Evolutionary conservation across 2,113 vertebrate species (phyloP).

Genomic region (Rhinopomastus cyanomelas): DNA sequence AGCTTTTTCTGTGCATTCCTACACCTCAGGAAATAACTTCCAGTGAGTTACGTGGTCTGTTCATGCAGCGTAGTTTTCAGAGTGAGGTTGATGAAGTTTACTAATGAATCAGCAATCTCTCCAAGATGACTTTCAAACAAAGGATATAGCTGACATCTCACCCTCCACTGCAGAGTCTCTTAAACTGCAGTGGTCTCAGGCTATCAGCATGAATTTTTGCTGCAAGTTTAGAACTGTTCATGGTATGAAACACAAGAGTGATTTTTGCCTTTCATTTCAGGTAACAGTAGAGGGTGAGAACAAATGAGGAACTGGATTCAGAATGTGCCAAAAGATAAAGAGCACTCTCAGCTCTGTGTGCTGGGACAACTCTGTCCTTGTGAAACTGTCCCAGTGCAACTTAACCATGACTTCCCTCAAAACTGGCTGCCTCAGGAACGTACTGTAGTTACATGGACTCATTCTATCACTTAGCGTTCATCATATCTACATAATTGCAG

Average conservation of each 20-base stretch:
- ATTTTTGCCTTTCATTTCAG: neutral
- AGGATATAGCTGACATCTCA: neutral
- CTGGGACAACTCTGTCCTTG: neutral
- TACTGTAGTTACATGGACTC: neutral
- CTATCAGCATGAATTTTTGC: neutral
- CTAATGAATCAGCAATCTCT: neutral
- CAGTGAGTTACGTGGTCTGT: neutral
- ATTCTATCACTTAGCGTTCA: constrained; percentile 54
- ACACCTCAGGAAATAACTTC: neutral
- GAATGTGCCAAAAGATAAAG: neutral
- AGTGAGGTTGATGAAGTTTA: neutral
- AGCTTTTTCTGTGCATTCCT: neutral
- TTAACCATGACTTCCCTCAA: neutral
- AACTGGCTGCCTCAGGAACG: neutral
- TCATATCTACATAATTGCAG: constrained; percentile 14
- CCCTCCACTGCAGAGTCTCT: neutral
- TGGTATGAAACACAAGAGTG: neutral
- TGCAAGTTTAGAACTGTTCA: neutral
- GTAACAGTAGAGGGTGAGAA: neutral
- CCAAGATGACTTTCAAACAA: neutral
- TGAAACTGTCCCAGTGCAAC: neutral
- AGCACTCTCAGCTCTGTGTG: neutral
- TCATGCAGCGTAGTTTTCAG: neutral
- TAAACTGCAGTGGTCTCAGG: neutral
- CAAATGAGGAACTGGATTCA: neutral